Evolutionary conservation across 2,113 vertebrate genomes (phyloP), one percentile per base, ranked within the genome.

Genomic region (Lota lota): DNA sequence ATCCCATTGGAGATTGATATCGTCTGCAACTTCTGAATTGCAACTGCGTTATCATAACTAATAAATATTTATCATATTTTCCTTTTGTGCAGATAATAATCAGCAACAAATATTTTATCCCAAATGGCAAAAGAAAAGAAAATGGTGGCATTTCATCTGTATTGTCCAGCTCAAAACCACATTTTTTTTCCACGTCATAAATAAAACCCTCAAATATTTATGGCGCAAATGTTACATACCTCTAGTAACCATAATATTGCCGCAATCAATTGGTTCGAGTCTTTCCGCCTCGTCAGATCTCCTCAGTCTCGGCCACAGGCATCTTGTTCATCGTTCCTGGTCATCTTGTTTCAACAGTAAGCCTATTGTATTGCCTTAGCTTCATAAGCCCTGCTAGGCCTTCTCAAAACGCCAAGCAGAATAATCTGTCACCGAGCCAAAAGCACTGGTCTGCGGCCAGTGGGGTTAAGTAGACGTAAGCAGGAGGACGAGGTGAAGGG

Each of bases 271-370:
- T 28, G 17, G 56, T n/a, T 12, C 2, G 7, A 36, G 21, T 61
- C 22, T n/a, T 5, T 40, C 18, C 36, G 21, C 53, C 68, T 61
- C 65, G 54, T 67, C 61, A 18, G 63, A 15, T 68, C 61, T 64
- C 19, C 1, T 54, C 71, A 63, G 53, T 19, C 20, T 33, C 16
- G 20, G 16, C 68, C 66, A 12, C n/a, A 33, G 70, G 68, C 74
- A 75, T 70, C 73, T 68, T 58, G 69, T 80, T 81, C 74, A 77
- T 74, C 68, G 51, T 53, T 61, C 50, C 17, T 0, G 60, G 54
- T 73, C 67, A 75, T 79, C 73, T 77, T 53, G 66, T 74, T 77
- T 75, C 80, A 78, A 79, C 76, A 77, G 63, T 76, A 63, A 59
- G 67, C 53, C 73, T 69, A 64, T 78, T 84, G 81, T 83, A 60